Conservation (phyloP, 2,888 invertebrate species). For the Ethmia dodecea region DNA sequence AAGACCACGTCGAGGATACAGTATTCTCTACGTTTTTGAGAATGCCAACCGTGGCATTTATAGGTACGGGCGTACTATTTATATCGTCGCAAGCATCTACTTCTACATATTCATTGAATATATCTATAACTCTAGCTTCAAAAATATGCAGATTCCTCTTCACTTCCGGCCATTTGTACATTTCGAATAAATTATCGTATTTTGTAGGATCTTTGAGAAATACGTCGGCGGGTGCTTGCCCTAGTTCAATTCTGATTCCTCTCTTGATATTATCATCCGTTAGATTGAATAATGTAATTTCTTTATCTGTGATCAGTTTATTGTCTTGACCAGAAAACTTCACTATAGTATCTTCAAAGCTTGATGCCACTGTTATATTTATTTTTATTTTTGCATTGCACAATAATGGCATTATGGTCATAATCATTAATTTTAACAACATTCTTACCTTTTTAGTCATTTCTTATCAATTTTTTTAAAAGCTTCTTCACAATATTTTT, state of each 20-base stretch:
- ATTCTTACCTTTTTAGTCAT: background rate
- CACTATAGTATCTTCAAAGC: constrained; percentile 24
- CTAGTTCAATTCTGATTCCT: constrained; percentile 43
- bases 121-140: constrained; percentile 33
- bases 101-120: constrained; percentile 32
- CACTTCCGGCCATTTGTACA: constrained; percentile 46
- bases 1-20: constrained; percentile 37
- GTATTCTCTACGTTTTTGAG: constrained; percentile 33
- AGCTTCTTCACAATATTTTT: too few relatives aligned
- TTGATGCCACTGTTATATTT: constrained; percentile 32
- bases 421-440: background rate
- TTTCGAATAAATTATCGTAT: constrained; percentile 39
- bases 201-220: constrained; percentile 51
- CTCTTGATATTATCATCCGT: constrained; percentile 41
- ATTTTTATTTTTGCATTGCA: constrained; percentile 34
- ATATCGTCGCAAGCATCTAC: constrained; percentile 34
- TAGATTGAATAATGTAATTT: constrained; percentile 44
- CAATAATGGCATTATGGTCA: constrained; percentile 6
- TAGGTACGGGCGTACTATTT: constrained; percentile 36
- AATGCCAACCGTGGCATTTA: constrained; percentile 27
- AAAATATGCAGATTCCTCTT: constrained; percentile 33
- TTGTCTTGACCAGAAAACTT: constrained; percentile 31
- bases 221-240: constrained; percentile 41
- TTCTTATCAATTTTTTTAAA: background rate
- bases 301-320: constrained; percentile 40